Percentiles rank a stretch among this genome's conserved stretches.
Conservation (phyloP, 2,888 invertebrate species). For the Mimachlamys varia region DNA sequence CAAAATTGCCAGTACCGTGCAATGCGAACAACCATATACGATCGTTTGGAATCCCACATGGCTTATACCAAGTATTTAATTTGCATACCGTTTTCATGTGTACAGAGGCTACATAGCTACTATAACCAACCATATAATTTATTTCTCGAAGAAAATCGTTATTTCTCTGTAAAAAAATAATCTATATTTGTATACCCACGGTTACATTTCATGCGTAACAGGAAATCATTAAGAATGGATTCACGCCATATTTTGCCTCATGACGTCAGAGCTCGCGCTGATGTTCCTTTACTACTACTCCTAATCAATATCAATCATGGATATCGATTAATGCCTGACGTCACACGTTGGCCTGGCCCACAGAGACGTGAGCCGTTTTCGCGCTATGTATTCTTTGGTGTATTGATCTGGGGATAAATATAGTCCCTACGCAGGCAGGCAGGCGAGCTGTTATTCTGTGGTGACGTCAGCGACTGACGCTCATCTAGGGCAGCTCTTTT, state of each 20-base stretch:
- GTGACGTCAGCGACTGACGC: slow-evolving; percentile 10
- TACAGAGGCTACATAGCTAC: background rate
- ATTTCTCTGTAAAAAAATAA: background rate
- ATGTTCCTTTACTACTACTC: slow-evolving; percentile 41
- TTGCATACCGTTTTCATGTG: background rate
- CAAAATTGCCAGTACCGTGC: background rate
- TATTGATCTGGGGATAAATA: background rate
- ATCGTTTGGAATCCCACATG: background rate
- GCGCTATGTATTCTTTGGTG: slow-evolving; percentile 25
- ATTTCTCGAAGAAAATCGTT: background rate
- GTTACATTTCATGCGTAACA: slow-evolving; percentile 47
- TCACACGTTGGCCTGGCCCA: background rate
- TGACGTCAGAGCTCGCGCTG: slow-evolving; percentile 48
- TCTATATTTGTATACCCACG: background rate
- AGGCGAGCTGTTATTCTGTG: background rate
- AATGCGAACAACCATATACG: background rate
- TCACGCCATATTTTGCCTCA: slow-evolving; percentile 48
- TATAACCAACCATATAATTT: background rate
- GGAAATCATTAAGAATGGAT: slow-evolving; percentile 44
- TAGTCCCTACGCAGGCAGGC: slow-evolving; percentile 21
- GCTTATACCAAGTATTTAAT: background rate
- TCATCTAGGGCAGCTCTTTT: slow-evolving; percentile 23
- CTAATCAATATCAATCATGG: slow-evolving; percentile 32
- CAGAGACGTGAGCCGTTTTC: slow-evolving; percentile 30
- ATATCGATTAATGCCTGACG: slow-evolving; percentile 17